A percentile compares a stretch with the other conserved stretches of the same genome.
phyloP scores from a whole-genome alignment of 2,113 vertebrate species.

The Tenebrosternarchus preto region DNA sequence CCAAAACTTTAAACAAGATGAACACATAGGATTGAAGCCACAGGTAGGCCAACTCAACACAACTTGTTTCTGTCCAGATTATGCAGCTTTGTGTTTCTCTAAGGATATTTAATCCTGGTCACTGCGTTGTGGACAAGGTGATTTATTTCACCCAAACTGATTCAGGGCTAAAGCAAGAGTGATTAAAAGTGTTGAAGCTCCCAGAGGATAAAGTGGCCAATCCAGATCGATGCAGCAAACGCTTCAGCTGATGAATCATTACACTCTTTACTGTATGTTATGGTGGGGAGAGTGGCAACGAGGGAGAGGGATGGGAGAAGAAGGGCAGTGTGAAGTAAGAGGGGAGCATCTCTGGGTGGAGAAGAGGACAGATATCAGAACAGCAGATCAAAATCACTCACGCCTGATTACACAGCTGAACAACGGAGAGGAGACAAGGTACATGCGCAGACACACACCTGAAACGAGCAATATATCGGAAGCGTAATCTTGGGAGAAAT shows the following conservation, averaged over 20 bases:
- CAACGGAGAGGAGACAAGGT: conserved; percentile 37
- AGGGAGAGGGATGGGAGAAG: neutral
- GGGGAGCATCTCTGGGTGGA: neutral
- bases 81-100: neutral
- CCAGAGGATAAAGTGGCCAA: neutral
- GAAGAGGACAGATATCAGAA: conserved; percentile 37
- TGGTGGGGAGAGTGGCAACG: neutral
- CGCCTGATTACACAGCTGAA: conserved; percentile 45
- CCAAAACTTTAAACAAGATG: no score
- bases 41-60: neutral
- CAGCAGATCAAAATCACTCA: conserved; percentile 36
- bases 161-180: neutral
- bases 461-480: neutral
- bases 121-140: neutral
- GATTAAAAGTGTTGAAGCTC: conserved; percentile 3
- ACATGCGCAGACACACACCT: conserved; percentile 22
- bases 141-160: neutral
- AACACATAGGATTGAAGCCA: neutral
- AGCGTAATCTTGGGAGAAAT: conserved; percentile 41
- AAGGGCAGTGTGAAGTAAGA: neutral
- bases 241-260: neutral
- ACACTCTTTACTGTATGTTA: neutral
- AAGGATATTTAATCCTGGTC: neutral
- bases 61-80: neutral
- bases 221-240: neutral